Base-by-base conservation (phyloP, 2,888 invertebrate species). In the Acleris laterana region DNA sequence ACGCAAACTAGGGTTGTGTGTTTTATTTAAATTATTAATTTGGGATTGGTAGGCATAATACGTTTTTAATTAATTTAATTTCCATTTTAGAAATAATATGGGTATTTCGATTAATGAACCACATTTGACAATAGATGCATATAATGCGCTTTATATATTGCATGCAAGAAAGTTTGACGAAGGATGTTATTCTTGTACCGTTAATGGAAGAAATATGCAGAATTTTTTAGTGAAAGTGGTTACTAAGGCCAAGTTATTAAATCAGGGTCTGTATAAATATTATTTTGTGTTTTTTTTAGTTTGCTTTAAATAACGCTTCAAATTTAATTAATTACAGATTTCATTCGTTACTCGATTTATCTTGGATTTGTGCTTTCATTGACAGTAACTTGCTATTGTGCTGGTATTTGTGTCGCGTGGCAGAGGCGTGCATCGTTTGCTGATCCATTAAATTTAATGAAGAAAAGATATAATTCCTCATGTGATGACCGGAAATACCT, bases 171-270 rank as follows among this genome's bases (percentile, higher is more conserved):
- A 90, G 70, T 85, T 90, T 0, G 96, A 96, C 80, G 94, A 94
- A 68, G 96, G 96, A 13, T 93, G 93, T 75, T 97, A 96, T 79
- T 94, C 94, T 0, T 97, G 97, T 80, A 88, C 90, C 66, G 94
- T 95, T 7, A 93, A 95, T 81, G 94, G 94, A 65, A 90, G 87
- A 48, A 89, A 86, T 70, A 93, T 94, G 85, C 89, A 94, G 80
- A 92, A 90, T 79, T 85, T 92, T 63, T 84, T 84, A 65, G 78
- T 95, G 48, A 88, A 83, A 73, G 90, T 95, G 1, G 85, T 93
- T 4, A 84, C 92, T 0, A 94, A 93, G 77, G 85, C 90, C 3
- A 87, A 82, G 72, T 73, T 95, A 56, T 75, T 94, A 52, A 94
- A 93, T 38, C 82, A 90, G 82, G 93, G 94, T 94, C 71, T 63